Conservation (phyloP, 2,797 vertebrate species). For the Peromyscus aztecus region DNA sequence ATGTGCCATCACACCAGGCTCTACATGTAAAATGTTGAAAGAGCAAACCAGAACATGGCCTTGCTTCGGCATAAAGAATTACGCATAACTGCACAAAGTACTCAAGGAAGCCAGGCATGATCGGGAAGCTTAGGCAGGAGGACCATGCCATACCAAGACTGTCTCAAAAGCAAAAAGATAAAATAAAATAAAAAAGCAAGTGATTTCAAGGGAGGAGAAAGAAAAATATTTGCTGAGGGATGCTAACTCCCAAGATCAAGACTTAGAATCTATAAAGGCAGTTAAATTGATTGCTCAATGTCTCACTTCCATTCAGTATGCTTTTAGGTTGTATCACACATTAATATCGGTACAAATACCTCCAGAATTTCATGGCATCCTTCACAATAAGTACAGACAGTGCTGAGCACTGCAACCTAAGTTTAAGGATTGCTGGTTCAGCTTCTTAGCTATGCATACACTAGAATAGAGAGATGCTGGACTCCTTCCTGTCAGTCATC, state of each 20-base stretch:
- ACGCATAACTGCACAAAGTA: constrained; percentile 10
- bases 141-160: background rate
- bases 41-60: background rate
- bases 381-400: constrained; percentile 13
- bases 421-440: background rate
- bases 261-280: background rate
- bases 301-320: constrained; percentile 33
- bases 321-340: background rate
- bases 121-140: background rate
- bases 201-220: background rate
- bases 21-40: constrained; percentile 25
- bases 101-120: background rate
- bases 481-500: background rate
- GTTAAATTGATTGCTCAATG: background rate
- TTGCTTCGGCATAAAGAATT: constrained; percentile 11
- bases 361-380: constrained; percentile 1
- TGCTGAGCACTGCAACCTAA: background rate
- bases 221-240: background rate
- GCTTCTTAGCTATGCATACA: background rate
- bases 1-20: too few relatives aligned
- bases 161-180: background rate
- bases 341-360: background rate
- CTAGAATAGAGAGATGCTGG: background rate
- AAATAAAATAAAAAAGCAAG: background rate
- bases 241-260: background rate